phyloP scores from a whole-genome alignment of 2,797 vertebrate species.

The Bryconaethiops microstoma region DNA sequence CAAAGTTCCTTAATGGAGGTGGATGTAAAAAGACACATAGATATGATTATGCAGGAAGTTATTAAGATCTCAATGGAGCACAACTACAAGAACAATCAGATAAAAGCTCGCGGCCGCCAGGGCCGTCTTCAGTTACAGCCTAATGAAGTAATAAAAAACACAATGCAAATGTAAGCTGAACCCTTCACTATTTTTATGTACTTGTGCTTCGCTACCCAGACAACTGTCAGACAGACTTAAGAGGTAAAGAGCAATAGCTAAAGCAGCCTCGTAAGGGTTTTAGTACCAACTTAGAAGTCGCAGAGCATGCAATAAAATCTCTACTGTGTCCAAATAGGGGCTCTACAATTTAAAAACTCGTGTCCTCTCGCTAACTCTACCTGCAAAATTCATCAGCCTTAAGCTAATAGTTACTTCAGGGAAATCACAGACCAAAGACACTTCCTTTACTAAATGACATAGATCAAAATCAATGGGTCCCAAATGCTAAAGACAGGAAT shows the following conservation, averaged over 20 bases:
- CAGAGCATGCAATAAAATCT: conserved; percentile 33
- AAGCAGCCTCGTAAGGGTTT: conserved; percentile 31
- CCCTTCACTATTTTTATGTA: conserved; percentile 36
- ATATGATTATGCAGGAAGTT: conserved; percentile 23
- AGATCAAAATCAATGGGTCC: conserved; percentile 35
- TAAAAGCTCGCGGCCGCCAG: conserved; percentile 21
- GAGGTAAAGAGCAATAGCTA: conserved; percentile 21
- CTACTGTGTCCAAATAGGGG: conserved; percentile 7
- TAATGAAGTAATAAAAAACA: conserved; percentile 43
- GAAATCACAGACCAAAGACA: conserved; percentile 28
- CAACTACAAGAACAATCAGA: conserved; percentile 24
- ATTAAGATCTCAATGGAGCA: conserved; percentile 16
- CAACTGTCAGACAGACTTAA: conserved; percentile 17
- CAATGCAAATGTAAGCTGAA: conserved; percentile 35
- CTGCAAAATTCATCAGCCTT: conserved; percentile 54
- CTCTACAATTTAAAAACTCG: conserved; percentile 25
- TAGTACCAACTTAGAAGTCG: conserved; percentile 33
- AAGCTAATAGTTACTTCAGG: conserved; percentile 27
- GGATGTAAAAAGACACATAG: background rate
- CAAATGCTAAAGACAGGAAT: conserved; percentile 22
- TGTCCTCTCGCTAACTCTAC: conserved; percentile 32
- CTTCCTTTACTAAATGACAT: conserved; percentile 44
- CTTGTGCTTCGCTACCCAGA: conserved; percentile 35
- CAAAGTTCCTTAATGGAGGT: background rate
- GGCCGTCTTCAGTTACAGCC: conserved; percentile 31